phyloP scores from a whole-genome alignment of 2,888 invertebrate species.

The Acheta domesticus region DNA sequence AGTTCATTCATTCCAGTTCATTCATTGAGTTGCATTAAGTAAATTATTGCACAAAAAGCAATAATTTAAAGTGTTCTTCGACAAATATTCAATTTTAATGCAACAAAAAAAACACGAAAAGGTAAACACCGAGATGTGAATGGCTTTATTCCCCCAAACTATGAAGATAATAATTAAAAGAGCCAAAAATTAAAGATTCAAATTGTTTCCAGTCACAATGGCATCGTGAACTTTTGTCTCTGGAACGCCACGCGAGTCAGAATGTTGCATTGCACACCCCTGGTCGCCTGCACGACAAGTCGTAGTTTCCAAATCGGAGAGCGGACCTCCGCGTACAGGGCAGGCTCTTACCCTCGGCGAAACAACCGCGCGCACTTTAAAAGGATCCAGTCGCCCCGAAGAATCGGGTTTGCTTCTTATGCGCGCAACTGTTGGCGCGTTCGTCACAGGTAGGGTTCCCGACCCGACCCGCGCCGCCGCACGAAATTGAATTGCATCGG shows the following conservation, averaged over 20 bases:
- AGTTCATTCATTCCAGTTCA: too few species aligned
- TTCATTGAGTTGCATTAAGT: too few species aligned
- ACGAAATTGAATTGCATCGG: not conserved
- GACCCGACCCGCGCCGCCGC: not conserved
- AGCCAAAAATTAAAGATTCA: too few species aligned
- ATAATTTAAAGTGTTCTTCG: too few species aligned
- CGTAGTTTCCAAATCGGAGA: not conserved
- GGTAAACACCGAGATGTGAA: too few species aligned
- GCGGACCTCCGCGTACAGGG: not conserved
- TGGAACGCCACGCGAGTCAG: not conserved
- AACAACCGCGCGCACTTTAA: not conserved
- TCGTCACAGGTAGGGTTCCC: not conserved
- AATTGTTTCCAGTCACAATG: too few species aligned
- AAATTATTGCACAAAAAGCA: too few species aligned
- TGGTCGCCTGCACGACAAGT: not conserved
- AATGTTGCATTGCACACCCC: not conserved
- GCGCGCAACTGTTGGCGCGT: not conserved
- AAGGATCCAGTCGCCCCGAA: not conserved
- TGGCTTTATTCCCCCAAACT: too few species aligned
- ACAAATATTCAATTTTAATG: too few species aligned
- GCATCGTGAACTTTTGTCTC: not conserved
- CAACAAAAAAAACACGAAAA: too few species aligned
- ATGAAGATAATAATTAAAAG: too few species aligned
- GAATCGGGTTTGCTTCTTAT: not conserved
- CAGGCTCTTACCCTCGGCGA: not conserved